These are phyloP conservation scores for Bubo blakistoni DNA, from an alignment of 2,113 vertebrate species.

Conservation along the genomic window DNA sequence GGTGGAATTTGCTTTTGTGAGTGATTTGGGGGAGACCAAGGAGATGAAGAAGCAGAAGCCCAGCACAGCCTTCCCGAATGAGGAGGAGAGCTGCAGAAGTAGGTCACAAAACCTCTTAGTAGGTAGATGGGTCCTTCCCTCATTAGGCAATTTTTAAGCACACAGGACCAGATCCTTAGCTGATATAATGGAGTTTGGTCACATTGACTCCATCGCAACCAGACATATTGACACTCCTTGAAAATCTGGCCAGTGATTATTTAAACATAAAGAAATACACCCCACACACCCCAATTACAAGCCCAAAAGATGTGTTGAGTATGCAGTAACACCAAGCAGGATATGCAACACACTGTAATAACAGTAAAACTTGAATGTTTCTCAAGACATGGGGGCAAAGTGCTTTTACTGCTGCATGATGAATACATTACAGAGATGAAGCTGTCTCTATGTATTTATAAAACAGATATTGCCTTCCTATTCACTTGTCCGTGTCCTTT, in stretches of 20 bases:
- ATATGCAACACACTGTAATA: not conserved
- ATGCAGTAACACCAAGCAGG: not conserved
- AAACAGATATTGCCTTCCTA: not conserved
- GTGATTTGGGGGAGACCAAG: not conserved
- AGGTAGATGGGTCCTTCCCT: not conserved
- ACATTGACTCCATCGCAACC: not conserved
- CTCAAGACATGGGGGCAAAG: not conserved
- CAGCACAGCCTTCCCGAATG: not conserved
- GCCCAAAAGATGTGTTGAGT: not conserved
- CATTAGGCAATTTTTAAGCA: not conserved
- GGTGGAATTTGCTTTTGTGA: conserved; percentile 1
- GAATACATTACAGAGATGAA: not conserved
- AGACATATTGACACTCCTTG: not conserved
- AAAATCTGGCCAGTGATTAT: not conserved
- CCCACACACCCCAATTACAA: not conserved
- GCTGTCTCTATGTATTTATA: not conserved
- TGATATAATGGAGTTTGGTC: not conserved
- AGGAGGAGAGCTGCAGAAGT: not conserved
- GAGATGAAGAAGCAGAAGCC: not conserved
- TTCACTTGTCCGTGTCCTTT: not conserved
- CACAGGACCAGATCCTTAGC: not conserved
- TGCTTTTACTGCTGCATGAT: not conserved
- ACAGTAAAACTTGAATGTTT: not conserved
- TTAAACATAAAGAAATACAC: not conserved
- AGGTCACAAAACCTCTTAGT: not conserved